Conservation (phyloP, 2,113 vertebrate species). For the Malurus melanocephalus region DNA sequence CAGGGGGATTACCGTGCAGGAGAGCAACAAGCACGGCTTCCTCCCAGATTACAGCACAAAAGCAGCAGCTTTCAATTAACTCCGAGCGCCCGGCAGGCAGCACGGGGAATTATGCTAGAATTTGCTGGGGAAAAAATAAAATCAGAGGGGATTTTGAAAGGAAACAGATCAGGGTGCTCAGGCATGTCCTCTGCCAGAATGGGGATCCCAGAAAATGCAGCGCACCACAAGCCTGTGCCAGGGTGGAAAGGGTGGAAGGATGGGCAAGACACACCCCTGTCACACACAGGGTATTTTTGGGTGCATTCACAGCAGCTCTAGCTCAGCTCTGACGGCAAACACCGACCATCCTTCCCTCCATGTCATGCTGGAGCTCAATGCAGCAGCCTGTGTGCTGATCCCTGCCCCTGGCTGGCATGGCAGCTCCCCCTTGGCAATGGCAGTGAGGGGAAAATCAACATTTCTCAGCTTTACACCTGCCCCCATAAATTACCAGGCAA, state of each 20-base stretch:
- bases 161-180: background rate
- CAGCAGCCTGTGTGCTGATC: background rate
- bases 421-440: background rate
- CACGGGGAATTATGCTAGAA: background rate
- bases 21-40: slow-evolving; percentile 17
- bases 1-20: background rate
- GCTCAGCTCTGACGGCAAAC: background rate
- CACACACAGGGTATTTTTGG: background rate
- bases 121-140: background rate
- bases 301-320: background rate
- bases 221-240: accelerated
- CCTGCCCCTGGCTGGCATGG: background rate
- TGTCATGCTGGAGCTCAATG: background rate
- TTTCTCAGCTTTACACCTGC: slow-evolving; percentile 40
- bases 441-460: background rate
- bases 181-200: background rate
- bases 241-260: background rate
- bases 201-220: background rate
- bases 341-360: background rate
- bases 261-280: background rate
- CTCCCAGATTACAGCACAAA: background rate
- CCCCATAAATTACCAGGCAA: slow-evolving; percentile 35
- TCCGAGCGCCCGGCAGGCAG: background rate
- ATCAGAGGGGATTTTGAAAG: background rate
- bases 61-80: slow-evolving; percentile 35